A percentile compares a stretch with the other conserved stretches of the same genome.
Evolutionary conservation across 2,113 vertebrate genomes (phyloP).

Genomic region (Labrus mixtus): DNA sequence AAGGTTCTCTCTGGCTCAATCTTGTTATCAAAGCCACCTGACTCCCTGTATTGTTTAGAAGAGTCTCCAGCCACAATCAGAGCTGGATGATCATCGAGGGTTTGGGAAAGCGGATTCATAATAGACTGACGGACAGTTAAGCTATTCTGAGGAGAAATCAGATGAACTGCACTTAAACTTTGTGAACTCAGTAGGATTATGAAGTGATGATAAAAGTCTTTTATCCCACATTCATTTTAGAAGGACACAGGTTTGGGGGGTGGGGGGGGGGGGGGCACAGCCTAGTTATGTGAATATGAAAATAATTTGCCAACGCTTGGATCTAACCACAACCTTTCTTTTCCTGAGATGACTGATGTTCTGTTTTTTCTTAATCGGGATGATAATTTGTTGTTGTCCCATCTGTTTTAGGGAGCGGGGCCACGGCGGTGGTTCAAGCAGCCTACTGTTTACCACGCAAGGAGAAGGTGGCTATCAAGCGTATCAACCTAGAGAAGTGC

Average conservation of each 20-base stretch:
- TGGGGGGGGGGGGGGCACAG: background rate
- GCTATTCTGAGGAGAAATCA: slow-evolving; percentile 15
- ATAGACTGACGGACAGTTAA: slow-evolving; percentile 52
- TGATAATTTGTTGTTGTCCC: slow-evolving; percentile 1
- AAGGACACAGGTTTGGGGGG: background rate
- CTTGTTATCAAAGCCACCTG: background rate
- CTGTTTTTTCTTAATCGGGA: too few relatives aligned
- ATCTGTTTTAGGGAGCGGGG: slow-evolving; percentile 75
- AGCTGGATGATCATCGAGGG: slow-evolving; percentile 27
- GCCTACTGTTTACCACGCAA: slow-evolving; percentile 93
- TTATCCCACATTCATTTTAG: background rate
- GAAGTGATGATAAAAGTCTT: slow-evolving; percentile 16
- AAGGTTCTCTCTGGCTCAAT: background rate
- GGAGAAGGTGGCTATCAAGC: slow-evolving; percentile 96
- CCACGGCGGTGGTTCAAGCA: slow-evolving; percentile 94
- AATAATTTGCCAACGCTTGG: background rate
- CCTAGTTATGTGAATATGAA: background rate
- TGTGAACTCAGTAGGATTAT: slow-evolving; percentile 14
- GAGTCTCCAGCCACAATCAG: slow-evolving; percentile 25
- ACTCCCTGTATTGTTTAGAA: slow-evolving; percentile 18
- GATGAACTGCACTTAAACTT: slow-evolving; percentile 37
- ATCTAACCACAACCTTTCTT: background rate
- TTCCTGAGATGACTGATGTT: background rate
- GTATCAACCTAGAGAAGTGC: slow-evolving; percentile 97
- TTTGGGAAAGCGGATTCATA: slow-evolving; percentile 56